Evolutionary conservation across 2,797 vertebrate genomes (phyloP).

Genomic region (Vespertilio murinus): DNA sequence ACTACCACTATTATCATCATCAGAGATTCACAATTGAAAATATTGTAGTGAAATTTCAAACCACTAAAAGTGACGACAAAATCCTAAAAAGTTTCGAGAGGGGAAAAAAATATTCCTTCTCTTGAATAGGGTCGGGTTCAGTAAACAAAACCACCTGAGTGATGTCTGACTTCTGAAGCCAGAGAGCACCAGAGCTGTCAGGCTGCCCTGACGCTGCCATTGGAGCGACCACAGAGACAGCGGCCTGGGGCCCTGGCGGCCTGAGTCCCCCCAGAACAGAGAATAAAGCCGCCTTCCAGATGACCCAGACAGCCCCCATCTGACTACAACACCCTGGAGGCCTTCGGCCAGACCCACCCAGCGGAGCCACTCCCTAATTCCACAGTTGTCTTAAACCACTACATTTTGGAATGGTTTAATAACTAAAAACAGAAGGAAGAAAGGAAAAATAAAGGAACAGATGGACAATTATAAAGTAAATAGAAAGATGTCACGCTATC

Average conservation of each 20-base stretch:
- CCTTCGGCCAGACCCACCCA: not conserved
- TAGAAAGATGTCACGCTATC: not conserved
- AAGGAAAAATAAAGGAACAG: not conserved
- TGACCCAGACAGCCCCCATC: not conserved
- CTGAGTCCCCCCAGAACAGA: not conserved
- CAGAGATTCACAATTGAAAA: not conserved
- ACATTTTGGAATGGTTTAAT: not conserved
- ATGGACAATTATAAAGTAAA: not conserved
- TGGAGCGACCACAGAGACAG: not conserved
- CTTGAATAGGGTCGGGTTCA: not conserved
- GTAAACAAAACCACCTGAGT: not conserved
- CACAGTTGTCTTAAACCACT: not conserved
- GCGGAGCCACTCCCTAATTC: not conserved
- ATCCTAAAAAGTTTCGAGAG: slow-evolving; percentile 19
- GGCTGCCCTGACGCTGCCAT: not conserved
- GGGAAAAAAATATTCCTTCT: not conserved
- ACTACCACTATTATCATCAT: not conserved
- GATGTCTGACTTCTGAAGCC: not conserved
- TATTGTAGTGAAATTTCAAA: not conserved
- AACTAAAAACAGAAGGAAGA: not conserved
- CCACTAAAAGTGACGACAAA: not conserved
- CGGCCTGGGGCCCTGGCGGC: not conserved
- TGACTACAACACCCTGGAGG: not conserved
- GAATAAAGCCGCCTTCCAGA: not conserved
- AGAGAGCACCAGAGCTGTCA: not conserved